phyloP scores from a whole-genome alignment of 1,140 invertebrate genomes.

The Gonatopus flavifemur region DNA sequence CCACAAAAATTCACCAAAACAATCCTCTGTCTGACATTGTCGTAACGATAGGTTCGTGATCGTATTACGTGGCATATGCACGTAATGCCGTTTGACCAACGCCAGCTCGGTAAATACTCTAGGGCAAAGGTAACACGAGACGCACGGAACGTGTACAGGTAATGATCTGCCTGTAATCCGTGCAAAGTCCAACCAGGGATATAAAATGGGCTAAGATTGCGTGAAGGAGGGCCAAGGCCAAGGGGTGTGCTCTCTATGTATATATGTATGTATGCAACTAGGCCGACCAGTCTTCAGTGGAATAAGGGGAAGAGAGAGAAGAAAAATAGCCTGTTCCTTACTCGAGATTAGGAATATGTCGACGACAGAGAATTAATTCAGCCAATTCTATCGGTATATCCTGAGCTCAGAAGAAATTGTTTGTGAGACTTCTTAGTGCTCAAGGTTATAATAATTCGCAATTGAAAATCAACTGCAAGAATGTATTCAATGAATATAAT shows the following conservation, averaged over 20 bases:
- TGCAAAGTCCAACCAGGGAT: constrained; percentile 36
- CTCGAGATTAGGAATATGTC: constrained; percentile 9
- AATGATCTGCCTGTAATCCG: constrained; percentile 43
- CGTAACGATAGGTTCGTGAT: neutral
- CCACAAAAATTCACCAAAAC: too few relatives aligned
- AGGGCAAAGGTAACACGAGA: constrained; percentile 7
- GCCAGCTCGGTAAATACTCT: neutral
- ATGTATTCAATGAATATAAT: too few relatives aligned
- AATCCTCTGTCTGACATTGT: too few relatives aligned
- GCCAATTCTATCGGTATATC: too few relatives aligned
- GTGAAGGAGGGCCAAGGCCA: constrained; percentile 57
- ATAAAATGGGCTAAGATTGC: constrained; percentile 47
- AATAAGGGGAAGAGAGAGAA: too few relatives aligned
- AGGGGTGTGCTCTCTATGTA: constrained; percentile 40
- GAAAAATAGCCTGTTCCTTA: constrained; percentile 34
- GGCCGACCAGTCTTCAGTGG: constrained; percentile 38
- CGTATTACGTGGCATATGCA: constrained; percentile 19
- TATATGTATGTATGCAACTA: constrained; percentile 30
- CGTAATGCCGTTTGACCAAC: constrained; percentile 11
- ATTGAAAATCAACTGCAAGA: too few relatives aligned
- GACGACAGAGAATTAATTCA: too few relatives aligned
- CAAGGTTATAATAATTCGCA: too few relatives aligned
- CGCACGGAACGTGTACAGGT: constrained; percentile 32
- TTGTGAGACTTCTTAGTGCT: too few relatives aligned
- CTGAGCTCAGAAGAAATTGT: too few relatives aligned